Evolutionary conservation across 92 coral and sea anemone species (phyloP).

Genomic region (Parazoanthus darwini): DNA sequence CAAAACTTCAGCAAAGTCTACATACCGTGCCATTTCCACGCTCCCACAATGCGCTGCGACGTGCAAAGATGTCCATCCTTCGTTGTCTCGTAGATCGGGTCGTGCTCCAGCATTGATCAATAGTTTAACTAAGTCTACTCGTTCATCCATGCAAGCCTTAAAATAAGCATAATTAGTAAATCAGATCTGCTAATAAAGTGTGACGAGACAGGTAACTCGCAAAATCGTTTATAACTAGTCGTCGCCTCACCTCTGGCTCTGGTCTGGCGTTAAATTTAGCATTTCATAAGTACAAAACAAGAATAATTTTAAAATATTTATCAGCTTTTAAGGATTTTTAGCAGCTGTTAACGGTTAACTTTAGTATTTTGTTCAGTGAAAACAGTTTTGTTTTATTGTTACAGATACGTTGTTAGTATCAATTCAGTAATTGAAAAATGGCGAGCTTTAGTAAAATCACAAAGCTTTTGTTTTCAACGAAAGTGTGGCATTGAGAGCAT

Average conservation of each 20-base stretch:
- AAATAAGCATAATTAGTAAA: background rate
- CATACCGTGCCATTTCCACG: constrained; percentile 54
- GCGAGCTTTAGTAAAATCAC: background rate
- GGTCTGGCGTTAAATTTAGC: background rate
- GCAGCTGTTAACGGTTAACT: background rate
- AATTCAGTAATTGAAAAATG: background rate
- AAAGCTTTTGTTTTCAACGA: background rate
- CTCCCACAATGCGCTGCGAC: constrained; percentile 61
- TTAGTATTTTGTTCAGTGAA: background rate
- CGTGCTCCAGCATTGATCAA: constrained; percentile 47
- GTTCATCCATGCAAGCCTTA: constrained; percentile 65
- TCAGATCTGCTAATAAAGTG: background rate
- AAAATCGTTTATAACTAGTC: background rate
- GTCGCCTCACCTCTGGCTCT: background rate
- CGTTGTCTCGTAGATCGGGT: constrained; percentile 52
- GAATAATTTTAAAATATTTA: no score
- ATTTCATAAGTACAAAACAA: background rate
- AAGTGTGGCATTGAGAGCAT: constrained; percentile 1
- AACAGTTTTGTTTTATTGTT: background rate
- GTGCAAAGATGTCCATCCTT: constrained; percentile 58
- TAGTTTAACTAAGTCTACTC: constrained; percentile 43
- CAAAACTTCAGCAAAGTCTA: background rate
- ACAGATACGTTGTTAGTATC: background rate
- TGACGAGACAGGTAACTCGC: background rate
- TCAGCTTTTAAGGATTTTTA: background rate